Conservation (phyloP, 2,888 invertebrate genomes). For the Cephalotes varians region DNA sequence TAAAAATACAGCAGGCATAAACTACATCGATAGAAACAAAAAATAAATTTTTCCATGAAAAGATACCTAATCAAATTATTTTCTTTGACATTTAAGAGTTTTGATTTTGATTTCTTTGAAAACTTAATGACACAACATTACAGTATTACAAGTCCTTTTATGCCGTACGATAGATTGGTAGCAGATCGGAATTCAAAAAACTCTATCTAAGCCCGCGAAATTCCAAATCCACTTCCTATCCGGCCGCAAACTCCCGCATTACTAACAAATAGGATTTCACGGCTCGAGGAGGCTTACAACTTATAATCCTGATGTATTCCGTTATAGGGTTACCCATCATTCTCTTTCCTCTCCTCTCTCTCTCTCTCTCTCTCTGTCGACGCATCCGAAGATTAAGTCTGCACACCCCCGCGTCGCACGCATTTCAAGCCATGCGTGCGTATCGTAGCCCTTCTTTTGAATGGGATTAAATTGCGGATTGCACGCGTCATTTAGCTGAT, state of each 20-base stretch:
- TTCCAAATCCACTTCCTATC: conserved; percentile 71
- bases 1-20: not conserved
- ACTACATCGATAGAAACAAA: not conserved
- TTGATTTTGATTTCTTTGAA: not conserved
- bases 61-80: not conserved
- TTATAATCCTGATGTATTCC: conserved; percentile 81
- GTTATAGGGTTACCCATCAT: conserved; percentile 78
- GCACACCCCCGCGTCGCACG: conserved; percentile 66
- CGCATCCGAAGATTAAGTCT: conserved; percentile 79
- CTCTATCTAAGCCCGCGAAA: conserved; percentile 45
- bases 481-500: conserved; percentile 77
- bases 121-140: not conserved
- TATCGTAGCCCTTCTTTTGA: conserved; percentile 40
- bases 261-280: conserved; percentile 75
- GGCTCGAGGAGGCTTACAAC: conserved; percentile 79
- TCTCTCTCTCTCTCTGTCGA: conserved; percentile 57
- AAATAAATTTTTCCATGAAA: not conserved
- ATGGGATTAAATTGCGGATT: conserved; percentile 73
- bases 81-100: not conserved
- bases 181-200: not conserved
- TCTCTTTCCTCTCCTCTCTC: not conserved
- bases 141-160: not conserved
- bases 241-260: conserved; percentile 65
- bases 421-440: conserved; percentile 40
- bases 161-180: not conserved